Base-by-base conservation (phyloP, 2,888 invertebrate species). In the Lysandra coridon region DNA sequence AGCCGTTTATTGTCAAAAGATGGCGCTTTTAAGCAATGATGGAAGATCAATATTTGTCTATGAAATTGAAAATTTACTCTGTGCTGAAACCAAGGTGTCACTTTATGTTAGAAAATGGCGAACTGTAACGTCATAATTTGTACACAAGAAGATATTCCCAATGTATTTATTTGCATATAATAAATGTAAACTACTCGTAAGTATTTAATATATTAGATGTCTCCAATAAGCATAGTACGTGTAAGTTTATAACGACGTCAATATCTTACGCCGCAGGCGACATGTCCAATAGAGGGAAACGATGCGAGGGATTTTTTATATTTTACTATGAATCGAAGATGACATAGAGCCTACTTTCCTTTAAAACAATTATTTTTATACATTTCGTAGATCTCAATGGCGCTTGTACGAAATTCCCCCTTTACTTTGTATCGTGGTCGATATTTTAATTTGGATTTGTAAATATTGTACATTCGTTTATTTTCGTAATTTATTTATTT, bases 311-410 rank as follows among this genome's bases (percentile, higher is more conserved):
- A 86, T 92, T 93, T 93, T 94, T 94, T 91, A 93, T 93, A 94
- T 94, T 93, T 93, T 93, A 93, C 90, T 92, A 93, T 90, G 92
- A 92, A 93, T 92, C 90, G 90, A 91, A 92, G 90, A 92, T 91
- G 88, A 92, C 90, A 91, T 90, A 90, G 88, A 91, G 90, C 91
- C 90, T 90, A 88, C 87, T 87, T 89, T 81, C 78, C 86, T 91
- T 88, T 83, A 80, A 53, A 84, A 86, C 64, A 64, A 85, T 91
- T 89, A 88, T 89, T 91, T 91, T 89, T 88, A 86, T 89, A 90
- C 84, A 78, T 88, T 89, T 79, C 78, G 79, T 60, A 79, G 79
- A 79, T 79, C 79, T 79, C 79, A 79, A 75, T 75, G 73, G 78
- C 88, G 89, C 90, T 90, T 90, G 84, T 88, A 86, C 87, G 69